Evolutionary conservation across 1,140 invertebrate species (phyloP), one percentile per base, ranked within the genome.

Genomic region (Theocolax elegans): DNA sequence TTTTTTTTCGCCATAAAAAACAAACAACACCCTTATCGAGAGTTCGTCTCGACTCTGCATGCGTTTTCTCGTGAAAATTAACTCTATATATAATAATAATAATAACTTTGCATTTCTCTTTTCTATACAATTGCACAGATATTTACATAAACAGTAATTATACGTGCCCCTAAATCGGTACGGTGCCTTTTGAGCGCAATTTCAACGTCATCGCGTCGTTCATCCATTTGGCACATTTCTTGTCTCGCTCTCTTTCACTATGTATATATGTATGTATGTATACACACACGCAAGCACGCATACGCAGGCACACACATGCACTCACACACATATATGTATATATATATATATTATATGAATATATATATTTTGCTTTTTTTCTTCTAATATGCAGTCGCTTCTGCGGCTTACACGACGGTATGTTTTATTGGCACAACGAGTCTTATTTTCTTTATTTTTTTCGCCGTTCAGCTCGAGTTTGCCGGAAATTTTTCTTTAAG

Each of bases 71-170:
- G 21, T 59, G n/a, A 68, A 77, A 77, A 77, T 75, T 75, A 77
- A 76, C 65, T 62, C 72, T 75, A 78, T 35, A 35, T 35, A 35
- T 35, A 35, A 6, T 35, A 6, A 35, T 35, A 74, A 76, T 80
- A 65, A 65, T 62, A 56, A 68, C 42, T 65, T 75, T 71, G 53
- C 54, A 54, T 53, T 75, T 77, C 53, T 78, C 74, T 77, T 76
- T 74, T 82, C 81, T 84, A 85, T 84, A 85, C 83, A 85, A 85
- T 83, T 85, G 80, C 81, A 84, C 80, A 84, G 82, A 79, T 85
- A 85, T 85, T 85, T 85, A 85, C 83, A 85, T 77, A 81, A 80
- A 80, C 77, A 82, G 54, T 84, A 76, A 80, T 49, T 77, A 81
- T n/a, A 82, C 76, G 75, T 78, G 71, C 73, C 69, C n/a, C 75